Evolutionary conservation across 1,140 invertebrate genomes (phyloP), one percentile per base, ranked within the genome.

Genomic region (Drosophila kohkoa): DNA sequence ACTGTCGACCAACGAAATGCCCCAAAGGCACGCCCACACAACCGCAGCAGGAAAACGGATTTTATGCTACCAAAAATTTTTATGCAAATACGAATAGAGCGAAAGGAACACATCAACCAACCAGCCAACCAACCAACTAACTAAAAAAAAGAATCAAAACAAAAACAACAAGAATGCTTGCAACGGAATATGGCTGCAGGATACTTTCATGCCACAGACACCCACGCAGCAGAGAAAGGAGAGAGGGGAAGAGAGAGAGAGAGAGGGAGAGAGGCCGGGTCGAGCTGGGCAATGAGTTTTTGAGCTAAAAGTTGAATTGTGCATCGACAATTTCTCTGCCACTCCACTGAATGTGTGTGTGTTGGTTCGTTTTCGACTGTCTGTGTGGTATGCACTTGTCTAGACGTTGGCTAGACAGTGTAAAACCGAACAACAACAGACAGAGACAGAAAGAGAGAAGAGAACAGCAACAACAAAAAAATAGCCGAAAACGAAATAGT

Each of bases 331-430:
- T 48, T 54, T 54, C 43, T 76, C 68, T 65, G 45, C 7, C 38
- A 57, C 45, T 11, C 38, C 16, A 48, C 45, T 20, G 28, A 45
- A 8, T 32, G 32, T 28, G 58, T 70, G 80, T 67, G 62, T 74
- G 68, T 71, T 71, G 70, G 78, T 79, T 70, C 67, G 80, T 66
- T 69, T 75, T 60, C 58, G 71, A 75, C 74, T 88, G 80, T 88
- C 75, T 89, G 80, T 85, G 82, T 91, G 89, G 88, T 85, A 83
- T 91, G 81, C 89, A 83, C 76, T 88, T 88, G 88, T 91, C 88
- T 91, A 91, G 88, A 91, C 88, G 81, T 82, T 82, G 88, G 83
- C 88, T 91, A 91, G 88, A 91, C 88, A 91, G 88, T 91, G 83
- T 90, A 91, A 91, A 85, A 77, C 83, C 78, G 78, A 90, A 88